phyloP scores from a whole-genome alignment of 2,797 vertebrate species.

The Gallirallus australis region DNA sequence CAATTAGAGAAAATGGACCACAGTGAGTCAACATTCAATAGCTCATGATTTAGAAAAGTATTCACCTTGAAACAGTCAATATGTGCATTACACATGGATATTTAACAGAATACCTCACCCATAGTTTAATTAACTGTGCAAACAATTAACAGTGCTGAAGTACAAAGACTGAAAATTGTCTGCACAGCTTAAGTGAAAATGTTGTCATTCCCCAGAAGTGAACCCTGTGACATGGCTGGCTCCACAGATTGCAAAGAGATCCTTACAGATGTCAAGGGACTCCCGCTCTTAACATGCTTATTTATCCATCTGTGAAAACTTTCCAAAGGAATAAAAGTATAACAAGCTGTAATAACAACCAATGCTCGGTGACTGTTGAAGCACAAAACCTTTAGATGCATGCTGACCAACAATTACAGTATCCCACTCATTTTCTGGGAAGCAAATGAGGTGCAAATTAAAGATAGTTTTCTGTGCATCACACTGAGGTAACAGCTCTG shows the following conservation, averaged over 20 bases:
- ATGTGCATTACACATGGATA: slow-evolving; percentile 42
- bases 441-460: background rate
- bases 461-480: background rate
- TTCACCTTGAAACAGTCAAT: slow-evolving; percentile 73
- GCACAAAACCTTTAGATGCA: background rate
- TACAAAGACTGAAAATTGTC: slow-evolving; percentile 17
- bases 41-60: slow-evolving; percentile 55
- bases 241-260: background rate
- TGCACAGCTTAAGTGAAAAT: background rate
- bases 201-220: background rate
- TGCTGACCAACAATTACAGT: background rate
- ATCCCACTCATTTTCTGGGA: background rate
- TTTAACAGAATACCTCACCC: slow-evolving; percentile 53
- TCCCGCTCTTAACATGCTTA: background rate
- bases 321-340: background rate
- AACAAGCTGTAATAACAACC: background rate
- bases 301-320: background rate
- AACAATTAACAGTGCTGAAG: slow-evolving; percentile 56
- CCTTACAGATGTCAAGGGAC: background rate
- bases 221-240: background rate
- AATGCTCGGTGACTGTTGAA: background rate
- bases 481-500: background rate
- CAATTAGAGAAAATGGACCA: slow-evolving; percentile 50
- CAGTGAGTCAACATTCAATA: slow-evolving; percentile 61
- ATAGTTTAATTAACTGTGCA: slow-evolving; percentile 71